phyloP scores from a whole-genome alignment of 2,113 vertebrate species.

The Hystrix brachyura region DNA sequence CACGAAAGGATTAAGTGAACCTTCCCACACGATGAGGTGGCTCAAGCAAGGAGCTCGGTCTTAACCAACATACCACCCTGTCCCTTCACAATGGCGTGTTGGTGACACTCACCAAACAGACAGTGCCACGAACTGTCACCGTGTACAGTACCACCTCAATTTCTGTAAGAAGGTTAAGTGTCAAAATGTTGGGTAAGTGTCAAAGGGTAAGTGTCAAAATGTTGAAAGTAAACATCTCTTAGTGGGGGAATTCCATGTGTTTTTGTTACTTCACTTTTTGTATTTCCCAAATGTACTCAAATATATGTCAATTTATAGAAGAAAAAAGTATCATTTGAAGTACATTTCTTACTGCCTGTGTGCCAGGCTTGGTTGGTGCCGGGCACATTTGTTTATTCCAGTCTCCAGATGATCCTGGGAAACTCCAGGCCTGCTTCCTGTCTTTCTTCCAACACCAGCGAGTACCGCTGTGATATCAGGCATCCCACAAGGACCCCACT shows the following conservation, averaged over 20 bases:
- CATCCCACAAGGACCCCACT: rapidly evolving
- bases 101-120: rapidly evolving
- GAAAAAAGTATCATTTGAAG: background rate
- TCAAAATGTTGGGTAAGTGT: background rate
- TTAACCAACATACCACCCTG: rapidly evolving
- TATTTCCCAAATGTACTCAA: background rate
- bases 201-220: background rate
- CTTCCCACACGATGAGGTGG: rapidly evolving
- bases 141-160: rapidly evolving
- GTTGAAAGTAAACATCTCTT: background rate
- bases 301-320: background rate
- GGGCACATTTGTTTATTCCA: rapidly evolving
- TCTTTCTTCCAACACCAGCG: background rate
- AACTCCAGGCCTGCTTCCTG: rapidly evolving
- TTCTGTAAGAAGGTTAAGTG: background rate
- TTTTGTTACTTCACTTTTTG: background rate
- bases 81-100: rapidly evolving
- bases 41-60: rapidly evolving
- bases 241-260: background rate
- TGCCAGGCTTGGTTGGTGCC: background rate
- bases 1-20: too few species aligned
- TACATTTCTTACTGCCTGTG: background rate
- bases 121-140: rapidly evolving
- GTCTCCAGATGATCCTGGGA: background rate
- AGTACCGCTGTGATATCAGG: rapidly evolving